These are phyloP conservation scores for Tetragonula clypearis DNA, from an alignment of 1,140 invertebrate species.

Conservation along the genomic window DNA sequence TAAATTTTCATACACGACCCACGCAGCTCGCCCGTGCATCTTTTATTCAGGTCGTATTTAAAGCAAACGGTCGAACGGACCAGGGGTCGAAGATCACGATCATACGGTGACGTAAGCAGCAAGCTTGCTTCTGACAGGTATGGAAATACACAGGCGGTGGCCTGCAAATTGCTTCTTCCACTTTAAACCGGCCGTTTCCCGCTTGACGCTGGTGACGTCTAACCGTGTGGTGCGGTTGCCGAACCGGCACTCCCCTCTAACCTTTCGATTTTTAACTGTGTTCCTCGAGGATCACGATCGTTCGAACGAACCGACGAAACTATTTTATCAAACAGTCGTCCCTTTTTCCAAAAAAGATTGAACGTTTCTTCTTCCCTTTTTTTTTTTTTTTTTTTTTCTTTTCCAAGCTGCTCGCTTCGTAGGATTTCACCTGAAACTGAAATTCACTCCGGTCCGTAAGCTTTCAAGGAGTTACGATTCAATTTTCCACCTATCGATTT, in stretches of 20 bases:
- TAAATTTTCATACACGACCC: slow-evolving; percentile 14
- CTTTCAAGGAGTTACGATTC: background rate
- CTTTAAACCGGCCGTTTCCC: slow-evolving; percentile 58
- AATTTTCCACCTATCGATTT: background rate
- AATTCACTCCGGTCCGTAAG: background rate
- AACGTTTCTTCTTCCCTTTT: no score
- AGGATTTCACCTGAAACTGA: no score
- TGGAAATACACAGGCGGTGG: slow-evolving; percentile 61
- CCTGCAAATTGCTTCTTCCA: slow-evolving; percentile 66
- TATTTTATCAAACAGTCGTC: no score
- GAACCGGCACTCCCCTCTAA: background rate
- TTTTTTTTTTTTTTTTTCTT: no score
- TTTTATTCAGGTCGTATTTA: slow-evolving; percentile 26
- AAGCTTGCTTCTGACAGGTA: slow-evolving; percentile 57
- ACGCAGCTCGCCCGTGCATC: background rate
- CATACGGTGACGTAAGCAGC: slow-evolving; percentile 48
- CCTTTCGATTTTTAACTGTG: slow-evolving; percentile 11
- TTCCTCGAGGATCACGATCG: background rate
- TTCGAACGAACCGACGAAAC: background rate
- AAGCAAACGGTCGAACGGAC: background rate
- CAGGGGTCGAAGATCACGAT: slow-evolving; percentile 52
- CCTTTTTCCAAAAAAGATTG: no score
- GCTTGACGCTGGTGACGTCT: slow-evolving; percentile 22
- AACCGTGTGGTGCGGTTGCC: slow-evolving; percentile 27
- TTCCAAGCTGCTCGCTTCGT: no score